These are phyloP conservation scores for Andrena bucephala DNA, from an alignment of 2,888 invertebrate genomes.

Conservation along the genomic window DNA sequence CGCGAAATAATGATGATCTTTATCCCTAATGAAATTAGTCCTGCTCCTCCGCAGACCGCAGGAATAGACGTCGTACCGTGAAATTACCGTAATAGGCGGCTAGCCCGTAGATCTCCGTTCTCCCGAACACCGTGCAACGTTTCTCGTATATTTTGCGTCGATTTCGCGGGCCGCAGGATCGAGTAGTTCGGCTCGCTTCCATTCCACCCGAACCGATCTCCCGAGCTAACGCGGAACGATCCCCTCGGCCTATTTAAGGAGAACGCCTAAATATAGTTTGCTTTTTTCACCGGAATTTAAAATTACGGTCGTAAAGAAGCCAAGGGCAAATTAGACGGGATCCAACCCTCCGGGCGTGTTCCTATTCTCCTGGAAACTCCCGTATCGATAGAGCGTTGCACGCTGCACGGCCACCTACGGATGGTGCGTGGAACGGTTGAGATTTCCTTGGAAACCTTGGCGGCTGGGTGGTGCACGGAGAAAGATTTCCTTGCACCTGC, in stretches of 20 bases:
- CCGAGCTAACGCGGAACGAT: slow-evolving; percentile 59
- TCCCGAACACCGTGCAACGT: slow-evolving; percentile 34
- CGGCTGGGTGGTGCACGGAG: too few species aligned
- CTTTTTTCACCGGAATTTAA: slow-evolving; percentile 81
- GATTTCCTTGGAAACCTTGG: neutral
- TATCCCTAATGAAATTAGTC: slow-evolving; percentile 85
- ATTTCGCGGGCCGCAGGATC: slow-evolving; percentile 54
- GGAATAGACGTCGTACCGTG: slow-evolving; percentile 82
- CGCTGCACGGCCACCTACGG: neutral
- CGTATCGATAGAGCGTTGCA: slow-evolving; percentile 33
- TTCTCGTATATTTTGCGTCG: slow-evolving; percentile 67
- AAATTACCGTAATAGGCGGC: slow-evolving; percentile 84
- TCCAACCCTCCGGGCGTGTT: slow-evolving; percentile 71
- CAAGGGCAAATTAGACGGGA: slow-evolving; percentile 80
- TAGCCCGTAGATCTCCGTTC: slow-evolving; percentile 66
- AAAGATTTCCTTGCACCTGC: slow-evolving; percentile 63
- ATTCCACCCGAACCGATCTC: slow-evolving; percentile 27
- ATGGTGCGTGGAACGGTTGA: neutral
- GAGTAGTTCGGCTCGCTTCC: slow-evolving; percentile 22
- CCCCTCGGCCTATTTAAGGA: slow-evolving; percentile 67
- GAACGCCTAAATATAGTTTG: slow-evolving; percentile 79
- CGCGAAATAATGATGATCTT: slow-evolving; percentile 84
- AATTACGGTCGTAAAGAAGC: slow-evolving; percentile 84
- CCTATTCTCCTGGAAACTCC: slow-evolving; percentile 50
- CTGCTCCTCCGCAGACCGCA: slow-evolving; percentile 78